phyloP scores from a whole-genome alignment of 2,113 vertebrate species.

The Oenanthe oenanthe region DNA sequence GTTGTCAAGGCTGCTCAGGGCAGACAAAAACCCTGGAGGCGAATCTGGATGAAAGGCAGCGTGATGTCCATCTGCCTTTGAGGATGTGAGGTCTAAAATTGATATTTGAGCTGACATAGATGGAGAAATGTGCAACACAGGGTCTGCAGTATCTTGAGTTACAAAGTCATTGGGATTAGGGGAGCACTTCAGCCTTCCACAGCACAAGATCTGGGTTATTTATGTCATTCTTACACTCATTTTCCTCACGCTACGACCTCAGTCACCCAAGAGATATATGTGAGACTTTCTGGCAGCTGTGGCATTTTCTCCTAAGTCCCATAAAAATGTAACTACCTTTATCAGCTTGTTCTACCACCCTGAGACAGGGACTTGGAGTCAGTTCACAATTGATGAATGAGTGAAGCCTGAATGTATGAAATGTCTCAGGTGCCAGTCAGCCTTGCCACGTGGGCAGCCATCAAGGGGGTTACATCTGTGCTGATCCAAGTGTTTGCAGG shows the following conservation, averaged over 20 bases:
- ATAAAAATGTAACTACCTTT: neutral
- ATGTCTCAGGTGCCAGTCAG: neutral
- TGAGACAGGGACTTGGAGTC: neutral
- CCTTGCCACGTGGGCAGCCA: neutral
- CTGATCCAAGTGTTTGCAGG: neutral
- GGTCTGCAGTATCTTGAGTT: neutral
- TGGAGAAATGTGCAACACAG: neutral
- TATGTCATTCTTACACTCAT: neutral
- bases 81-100: neutral
- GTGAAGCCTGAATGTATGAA: neutral
- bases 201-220: neutral
- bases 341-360: neutral
- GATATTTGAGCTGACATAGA: neutral
- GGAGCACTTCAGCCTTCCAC: neutral
- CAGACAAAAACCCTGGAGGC: neutral
- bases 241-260: neutral
- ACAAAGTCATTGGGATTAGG: neutral
- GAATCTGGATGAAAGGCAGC: neutral
- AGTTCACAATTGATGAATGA: neutral
- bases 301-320: neutral
- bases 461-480: neutral
- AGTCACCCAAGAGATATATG: neutral
- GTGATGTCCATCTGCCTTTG: neutral
- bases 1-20: slow-evolving; percentile 25
- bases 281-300: neutral